Percentiles rank a stretch among this genome's conserved stretches.
phyloP scores from a whole-genome alignment of 2,888 invertebrate genomes.

The Ephialtes manifestator region DNA sequence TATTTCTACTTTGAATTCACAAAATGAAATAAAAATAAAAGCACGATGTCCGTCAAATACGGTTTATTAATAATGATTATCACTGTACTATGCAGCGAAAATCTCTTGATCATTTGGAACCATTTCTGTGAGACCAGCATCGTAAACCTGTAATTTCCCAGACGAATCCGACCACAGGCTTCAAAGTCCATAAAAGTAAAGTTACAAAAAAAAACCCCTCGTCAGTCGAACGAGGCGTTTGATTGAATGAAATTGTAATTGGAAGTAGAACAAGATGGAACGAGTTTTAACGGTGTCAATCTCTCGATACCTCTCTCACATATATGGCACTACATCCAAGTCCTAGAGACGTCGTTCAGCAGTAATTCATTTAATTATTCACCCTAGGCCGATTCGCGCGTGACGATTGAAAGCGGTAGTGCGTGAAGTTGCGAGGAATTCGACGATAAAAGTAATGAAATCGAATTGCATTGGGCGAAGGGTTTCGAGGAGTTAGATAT shows the following conservation, averaged over 20 bases:
- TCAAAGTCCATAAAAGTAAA: background rate
- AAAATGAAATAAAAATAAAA: background rate
- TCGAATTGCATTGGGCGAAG: slow-evolving; percentile 41
- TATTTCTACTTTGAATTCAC: background rate
- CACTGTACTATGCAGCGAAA: background rate
- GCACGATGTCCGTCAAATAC: background rate
- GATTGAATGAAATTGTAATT: slow-evolving; percentile 56
- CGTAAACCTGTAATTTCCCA: background rate
- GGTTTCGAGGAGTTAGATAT: slow-evolving; percentile 4
- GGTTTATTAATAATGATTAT: background rate
- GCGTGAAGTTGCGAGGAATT: slow-evolving; percentile 39
- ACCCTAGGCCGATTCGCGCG: background rate
- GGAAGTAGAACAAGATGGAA: slow-evolving; percentile 19
- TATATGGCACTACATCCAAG: background rate
- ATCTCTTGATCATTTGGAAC: too few species aligned
- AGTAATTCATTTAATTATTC: slow-evolving; percentile 56
- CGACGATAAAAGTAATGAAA: slow-evolving; percentile 57
- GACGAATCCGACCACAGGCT: background rate
- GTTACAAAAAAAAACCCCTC: background rate
- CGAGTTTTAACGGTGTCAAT: slow-evolving; percentile 8
- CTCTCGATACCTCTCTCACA: background rate
- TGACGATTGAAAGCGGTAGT: slow-evolving; percentile 16
- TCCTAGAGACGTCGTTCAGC: slow-evolving; percentile 13
- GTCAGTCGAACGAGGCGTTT: slow-evolving; percentile 9
- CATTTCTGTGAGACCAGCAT: background rate